phyloP scores from a whole-genome alignment of 2,113 vertebrate species.

The Coracopsis vasa region DNA sequence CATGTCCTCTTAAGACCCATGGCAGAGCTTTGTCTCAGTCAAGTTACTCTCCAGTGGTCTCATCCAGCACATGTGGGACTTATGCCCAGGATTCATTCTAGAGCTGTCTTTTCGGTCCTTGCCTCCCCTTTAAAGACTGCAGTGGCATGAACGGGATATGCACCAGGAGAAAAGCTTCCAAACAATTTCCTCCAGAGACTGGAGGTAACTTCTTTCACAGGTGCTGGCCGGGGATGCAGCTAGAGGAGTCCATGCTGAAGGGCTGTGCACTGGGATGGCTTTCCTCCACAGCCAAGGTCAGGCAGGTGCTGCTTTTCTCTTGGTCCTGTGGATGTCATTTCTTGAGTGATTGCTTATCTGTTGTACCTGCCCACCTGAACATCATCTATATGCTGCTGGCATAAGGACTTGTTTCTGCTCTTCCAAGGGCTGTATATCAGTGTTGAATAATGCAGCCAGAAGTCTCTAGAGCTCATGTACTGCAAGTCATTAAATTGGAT shows the following conservation, averaged over 20 bases:
- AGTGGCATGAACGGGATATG: background rate
- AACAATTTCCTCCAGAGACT: background rate
- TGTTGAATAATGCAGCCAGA: background rate
- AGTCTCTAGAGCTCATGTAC: background rate
- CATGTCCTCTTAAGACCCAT: background rate
- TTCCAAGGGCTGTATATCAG: background rate
- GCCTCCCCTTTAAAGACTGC: background rate
- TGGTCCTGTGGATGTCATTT: background rate
- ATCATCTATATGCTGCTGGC: background rate
- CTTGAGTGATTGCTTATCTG: background rate
- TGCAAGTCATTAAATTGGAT: slow-evolving; percentile 12
- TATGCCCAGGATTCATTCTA: background rate
- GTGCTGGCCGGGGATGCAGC: background rate
- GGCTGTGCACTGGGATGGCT: background rate
- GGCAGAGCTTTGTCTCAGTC: background rate
- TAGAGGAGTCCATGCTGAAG: background rate
- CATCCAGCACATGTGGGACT: background rate
- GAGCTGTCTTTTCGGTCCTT: background rate
- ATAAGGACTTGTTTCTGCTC: background rate
- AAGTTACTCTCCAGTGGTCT: background rate
- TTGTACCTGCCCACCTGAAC: background rate
- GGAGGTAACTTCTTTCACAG: background rate
- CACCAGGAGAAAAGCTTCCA: background rate
- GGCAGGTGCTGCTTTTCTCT: background rate
- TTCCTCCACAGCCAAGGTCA: background rate